Evolutionary conservation across 2,888 invertebrate species (phyloP).

Genomic region (Cartodere bifasciata): DNA sequence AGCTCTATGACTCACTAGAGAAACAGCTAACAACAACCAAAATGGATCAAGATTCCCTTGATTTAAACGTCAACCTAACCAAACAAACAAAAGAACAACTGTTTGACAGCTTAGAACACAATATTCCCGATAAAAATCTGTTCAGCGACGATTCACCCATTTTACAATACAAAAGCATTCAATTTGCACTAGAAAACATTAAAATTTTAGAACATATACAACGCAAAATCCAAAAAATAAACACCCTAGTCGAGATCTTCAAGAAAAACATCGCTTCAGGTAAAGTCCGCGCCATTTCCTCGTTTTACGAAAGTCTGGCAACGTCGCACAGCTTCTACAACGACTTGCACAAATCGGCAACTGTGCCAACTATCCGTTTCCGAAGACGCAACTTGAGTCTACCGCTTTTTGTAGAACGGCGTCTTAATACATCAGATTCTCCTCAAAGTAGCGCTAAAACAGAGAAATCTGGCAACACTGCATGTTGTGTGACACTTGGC

Average conservation of each 20-base stretch:
- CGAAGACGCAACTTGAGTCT: slow-evolving; percentile 50
- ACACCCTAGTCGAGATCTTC: slow-evolving; percentile 46
- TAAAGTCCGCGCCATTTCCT: slow-evolving; percentile 54
- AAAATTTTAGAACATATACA: slow-evolving; percentile 53
- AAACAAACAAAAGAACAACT: slow-evolving; percentile 20
- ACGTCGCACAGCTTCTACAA: slow-evolving; percentile 38
- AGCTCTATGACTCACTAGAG: slow-evolving; percentile 31
- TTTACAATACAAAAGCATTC: too few relatives aligned
- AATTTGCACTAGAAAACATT: slow-evolving; percentile 40
- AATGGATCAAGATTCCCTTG: slow-evolving; percentile 29
- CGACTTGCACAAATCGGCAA: slow-evolving; percentile 37
- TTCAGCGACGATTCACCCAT: slow-evolving; percentile 6
- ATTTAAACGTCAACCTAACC: slow-evolving; percentile 25
- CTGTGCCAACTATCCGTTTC: slow-evolving; percentile 40
- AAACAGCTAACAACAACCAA: slow-evolving; percentile 25
- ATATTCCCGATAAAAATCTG: slow-evolving; percentile 15
- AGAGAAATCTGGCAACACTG: too few relatives aligned
- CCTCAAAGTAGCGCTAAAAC: too few relatives aligned
- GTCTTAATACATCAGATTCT: too few relatives aligned
- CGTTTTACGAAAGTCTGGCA: slow-evolving; percentile 58
- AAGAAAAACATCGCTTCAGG: slow-evolving; percentile 52
- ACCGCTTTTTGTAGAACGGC: slow-evolving; percentile 26
- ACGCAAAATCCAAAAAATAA: slow-evolving; percentile 56
- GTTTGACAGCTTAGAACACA: slow-evolving; percentile 29
- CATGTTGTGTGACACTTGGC: too few relatives aligned